phyloP scores from a whole-genome alignment of 2,888 invertebrate species.

The Caenorhabditis drosophilae region DNA sequence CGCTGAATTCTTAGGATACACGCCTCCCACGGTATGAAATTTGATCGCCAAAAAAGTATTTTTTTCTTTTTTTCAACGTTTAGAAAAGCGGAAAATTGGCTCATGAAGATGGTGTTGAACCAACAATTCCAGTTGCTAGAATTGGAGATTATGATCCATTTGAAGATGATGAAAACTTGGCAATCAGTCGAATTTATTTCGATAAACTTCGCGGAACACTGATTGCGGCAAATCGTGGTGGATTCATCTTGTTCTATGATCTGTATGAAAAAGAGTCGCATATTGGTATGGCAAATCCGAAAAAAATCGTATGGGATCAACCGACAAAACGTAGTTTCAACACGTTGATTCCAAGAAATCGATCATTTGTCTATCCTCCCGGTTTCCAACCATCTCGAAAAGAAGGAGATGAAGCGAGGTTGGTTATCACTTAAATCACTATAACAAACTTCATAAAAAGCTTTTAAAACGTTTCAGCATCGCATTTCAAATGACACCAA shows the following conservation, averaged over 20 bases:
- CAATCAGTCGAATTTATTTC: conserved; percentile 11
- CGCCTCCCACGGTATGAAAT: conserved; percentile 1
- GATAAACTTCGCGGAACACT: conserved; percentile 17
- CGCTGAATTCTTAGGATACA: conserved; percentile 8
- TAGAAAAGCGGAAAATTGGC: neutral
- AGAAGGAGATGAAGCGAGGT: no score
- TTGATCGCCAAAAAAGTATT: neutral
- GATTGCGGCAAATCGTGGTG: conserved; percentile 20
- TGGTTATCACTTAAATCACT: conserved; percentile 13
- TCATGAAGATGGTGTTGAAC: neutral
- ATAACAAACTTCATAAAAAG: no score
- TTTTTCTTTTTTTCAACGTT: no score
- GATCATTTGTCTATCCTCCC: neutral
- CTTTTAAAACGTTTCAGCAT: neutral
- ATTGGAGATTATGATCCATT: conserved; percentile 23
- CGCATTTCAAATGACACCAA: conserved; percentile 1
- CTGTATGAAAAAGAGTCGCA: neutral
- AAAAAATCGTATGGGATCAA: conserved; percentile 3
- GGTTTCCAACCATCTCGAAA: conserved; percentile 13
- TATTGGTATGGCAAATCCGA: neutral
- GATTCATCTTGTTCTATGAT: conserved; percentile 20
- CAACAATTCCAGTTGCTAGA: neutral
- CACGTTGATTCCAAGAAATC: neutral
- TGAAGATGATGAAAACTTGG: conserved; percentile 21
- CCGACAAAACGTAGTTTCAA: neutral